phyloP scores from a whole-genome alignment of 2,113 vertebrate species.

The Poeciliopsis occidentalis region DNA sequence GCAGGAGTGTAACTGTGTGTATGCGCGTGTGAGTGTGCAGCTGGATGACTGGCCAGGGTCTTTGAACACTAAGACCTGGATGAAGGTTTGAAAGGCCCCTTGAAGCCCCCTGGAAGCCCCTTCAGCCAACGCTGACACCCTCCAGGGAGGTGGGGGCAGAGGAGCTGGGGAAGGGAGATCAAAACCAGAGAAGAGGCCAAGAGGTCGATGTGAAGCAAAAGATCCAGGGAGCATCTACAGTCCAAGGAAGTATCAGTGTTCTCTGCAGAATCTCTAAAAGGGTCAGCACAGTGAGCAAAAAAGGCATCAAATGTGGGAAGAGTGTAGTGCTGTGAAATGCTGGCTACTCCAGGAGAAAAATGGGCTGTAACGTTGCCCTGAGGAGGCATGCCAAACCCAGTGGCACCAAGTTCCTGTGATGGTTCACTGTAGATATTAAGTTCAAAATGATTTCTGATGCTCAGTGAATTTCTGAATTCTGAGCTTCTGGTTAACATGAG shows the following conservation, averaged over 20 bases:
- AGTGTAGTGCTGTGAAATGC: constrained; percentile 46
- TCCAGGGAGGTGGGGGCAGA: constrained; percentile 70
- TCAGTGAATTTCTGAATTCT: constrained; percentile 43
- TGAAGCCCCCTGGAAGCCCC: constrained; percentile 82
- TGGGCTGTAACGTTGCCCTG: constrained; percentile 45
- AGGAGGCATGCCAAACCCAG: constrained; percentile 52
- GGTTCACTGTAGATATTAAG: constrained; percentile 25
- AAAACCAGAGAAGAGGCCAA: constrained; percentile 72
- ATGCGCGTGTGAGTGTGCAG: constrained; percentile 41
- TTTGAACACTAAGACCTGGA: constrained; percentile 98
- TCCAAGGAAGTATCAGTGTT: constrained; percentile 71
- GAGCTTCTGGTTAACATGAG: constrained; percentile 13
- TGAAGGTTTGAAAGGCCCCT: constrained; percentile 91
- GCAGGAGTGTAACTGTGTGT: constrained; percentile 14
- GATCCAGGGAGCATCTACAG: constrained; percentile 69
- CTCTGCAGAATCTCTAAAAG: constrained; percentile 73
- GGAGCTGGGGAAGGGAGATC: constrained; percentile 69
- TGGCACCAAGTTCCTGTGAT: constrained; percentile 47
- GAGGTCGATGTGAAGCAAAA: constrained; percentile 69
- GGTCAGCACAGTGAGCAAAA: constrained; percentile 57
- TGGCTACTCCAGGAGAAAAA: constrained; percentile 30
- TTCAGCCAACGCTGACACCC: constrained; percentile 76
- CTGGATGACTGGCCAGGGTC: constrained; percentile 83
- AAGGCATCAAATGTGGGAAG: constrained; percentile 58
- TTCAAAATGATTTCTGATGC: constrained; percentile 42